These are phyloP conservation scores for Bombus ignitus DNA, from an alignment of 1,140 invertebrate species.

Conservation along the genomic window DNA sequence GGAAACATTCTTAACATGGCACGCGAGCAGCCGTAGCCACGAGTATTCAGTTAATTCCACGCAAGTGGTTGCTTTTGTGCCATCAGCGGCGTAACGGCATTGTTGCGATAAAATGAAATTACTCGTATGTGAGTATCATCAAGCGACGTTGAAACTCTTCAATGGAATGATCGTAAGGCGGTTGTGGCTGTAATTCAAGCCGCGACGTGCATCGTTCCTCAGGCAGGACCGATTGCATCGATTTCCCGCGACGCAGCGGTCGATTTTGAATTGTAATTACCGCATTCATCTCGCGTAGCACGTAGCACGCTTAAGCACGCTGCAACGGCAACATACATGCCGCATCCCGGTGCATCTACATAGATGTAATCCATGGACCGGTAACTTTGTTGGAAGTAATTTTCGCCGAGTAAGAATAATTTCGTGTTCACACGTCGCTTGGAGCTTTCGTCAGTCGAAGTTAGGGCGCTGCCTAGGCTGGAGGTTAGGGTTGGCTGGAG, in stretches of 20 bases:
- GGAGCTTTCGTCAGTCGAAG: constrained; percentile 46
- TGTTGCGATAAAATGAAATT: background rate
- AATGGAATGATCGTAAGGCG: background rate
- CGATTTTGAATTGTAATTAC: constrained; percentile 34
- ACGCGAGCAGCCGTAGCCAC: background rate
- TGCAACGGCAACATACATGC: background rate
- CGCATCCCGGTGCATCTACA: background rate
- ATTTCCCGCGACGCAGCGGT: constrained; percentile 10
- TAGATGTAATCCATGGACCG: constrained; percentile 20
- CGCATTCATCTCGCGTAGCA: constrained; percentile 19
- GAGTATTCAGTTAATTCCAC: constrained; percentile 22
- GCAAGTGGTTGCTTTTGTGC: background rate
- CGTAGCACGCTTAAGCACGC: background rate
- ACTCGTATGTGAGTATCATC: background rate
- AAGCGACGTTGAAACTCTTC: background rate
- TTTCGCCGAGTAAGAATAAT: constrained; percentile 61
- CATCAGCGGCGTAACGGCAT: background rate
- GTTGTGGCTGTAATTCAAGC: background rate
- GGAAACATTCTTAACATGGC: constrained; percentile 30
- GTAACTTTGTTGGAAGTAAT: constrained; percentile 49
- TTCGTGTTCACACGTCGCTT: constrained; percentile 63
- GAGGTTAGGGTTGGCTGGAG: constrained; percentile 65
- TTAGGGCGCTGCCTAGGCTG: constrained; percentile 69
- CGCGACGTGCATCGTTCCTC: background rate
- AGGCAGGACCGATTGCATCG: constrained; percentile 15